Percentiles rank a stretch among this genome's conserved stretches.
phyloP scores from a whole-genome alignment of 2,888 invertebrate genomes.

The Pyrrhia umbra region DNA sequence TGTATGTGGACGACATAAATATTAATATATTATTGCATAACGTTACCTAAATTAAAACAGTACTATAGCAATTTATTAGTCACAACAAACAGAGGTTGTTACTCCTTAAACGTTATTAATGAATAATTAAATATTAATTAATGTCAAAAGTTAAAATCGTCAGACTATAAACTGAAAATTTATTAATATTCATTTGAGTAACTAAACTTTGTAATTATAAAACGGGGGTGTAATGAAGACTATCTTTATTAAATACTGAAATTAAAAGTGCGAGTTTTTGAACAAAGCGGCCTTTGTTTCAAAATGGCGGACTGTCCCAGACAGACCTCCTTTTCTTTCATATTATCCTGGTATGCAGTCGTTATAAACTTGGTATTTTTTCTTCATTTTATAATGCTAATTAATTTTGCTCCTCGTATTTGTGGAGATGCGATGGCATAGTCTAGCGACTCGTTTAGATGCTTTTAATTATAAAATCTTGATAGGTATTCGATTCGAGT shows the following conservation, averaged over 20 bases:
- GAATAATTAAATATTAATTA: constrained; percentile 69
- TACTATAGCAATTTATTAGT: constrained; percentile 50
- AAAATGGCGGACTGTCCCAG: constrained; percentile 45
- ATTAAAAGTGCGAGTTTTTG: constrained; percentile 54
- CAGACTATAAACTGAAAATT: constrained; percentile 45
- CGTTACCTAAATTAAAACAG: constrained; percentile 19
- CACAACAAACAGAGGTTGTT: constrained; percentile 62
- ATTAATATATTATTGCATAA: constrained; percentile 31
- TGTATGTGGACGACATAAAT: constrained; percentile 4
- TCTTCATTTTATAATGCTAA: constrained; percentile 13
- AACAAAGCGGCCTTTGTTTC: constrained; percentile 61
- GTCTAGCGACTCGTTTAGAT: constrained; percentile 9
- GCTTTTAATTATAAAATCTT: constrained; percentile 19
- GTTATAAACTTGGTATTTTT: constrained; percentile 1
- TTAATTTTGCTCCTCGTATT: constrained; percentile 25
- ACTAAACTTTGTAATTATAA: constrained; percentile 16
- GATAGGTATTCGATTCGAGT: background rate
- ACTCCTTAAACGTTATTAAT: constrained; percentile 59
- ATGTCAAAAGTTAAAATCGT: constrained; percentile 71
- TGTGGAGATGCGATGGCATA: constrained; percentile 5
- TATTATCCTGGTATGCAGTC: constrained; percentile 26
- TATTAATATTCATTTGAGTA: constrained; percentile 43
- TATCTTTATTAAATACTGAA: constrained; percentile 50
- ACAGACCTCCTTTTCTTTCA: constrained; percentile 28
- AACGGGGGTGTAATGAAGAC: constrained; percentile 8